Base-by-base conservation (phyloP, 1,140 invertebrate genomes). In the Platorchestia sp. region DNA sequence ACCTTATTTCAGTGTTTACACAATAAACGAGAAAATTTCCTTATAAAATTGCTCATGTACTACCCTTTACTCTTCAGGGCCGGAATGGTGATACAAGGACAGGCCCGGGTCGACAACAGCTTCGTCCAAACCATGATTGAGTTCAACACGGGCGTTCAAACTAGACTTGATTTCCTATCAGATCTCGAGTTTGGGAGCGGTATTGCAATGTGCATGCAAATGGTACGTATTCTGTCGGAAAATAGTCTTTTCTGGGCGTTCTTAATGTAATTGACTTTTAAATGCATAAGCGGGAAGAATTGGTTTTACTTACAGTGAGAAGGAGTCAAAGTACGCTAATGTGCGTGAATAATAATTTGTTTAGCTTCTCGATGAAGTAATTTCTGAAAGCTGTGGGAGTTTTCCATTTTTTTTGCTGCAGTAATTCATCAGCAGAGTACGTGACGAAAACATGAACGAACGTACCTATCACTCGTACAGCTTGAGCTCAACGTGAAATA, bases 161-260 rank as follows among this genome's bases (percentile, higher is more conserved):
- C 98, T 0, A 98, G 98, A 96, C 97, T 99, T 14, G 98, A 98
- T 97, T 97, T 99, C 59, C 97, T 98, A 45, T 98, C 98, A 0
- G 98, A 99, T 97, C 97, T 99, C 59, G 98, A 99, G 96, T 99
- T 99, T 97, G 98, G 98, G 89, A 98, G 98, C 44, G 98, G 98
- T 86, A 98, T 98, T 40, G 98, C 98, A 96, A 97, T 99, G 47
- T 99, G 99, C 97, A 98, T 99, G 97, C 98, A 98, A 97, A 97
- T 99, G 96, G 96, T 96, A 95, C 86, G 59, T 75, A 75, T 75
- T 14, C 27, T 75, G 1, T 19, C 36, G 27, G 36, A 36, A 10
- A 75, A 75, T 75, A 27, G 59, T 75, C 1, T 1, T 19, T 75
- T 19, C 36, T 75, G 59, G 3, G 59, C 27, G 14, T 75, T 75